Conservation (phyloP, 2,113 vertebrate species). For the Azemiops feae region DNA sequence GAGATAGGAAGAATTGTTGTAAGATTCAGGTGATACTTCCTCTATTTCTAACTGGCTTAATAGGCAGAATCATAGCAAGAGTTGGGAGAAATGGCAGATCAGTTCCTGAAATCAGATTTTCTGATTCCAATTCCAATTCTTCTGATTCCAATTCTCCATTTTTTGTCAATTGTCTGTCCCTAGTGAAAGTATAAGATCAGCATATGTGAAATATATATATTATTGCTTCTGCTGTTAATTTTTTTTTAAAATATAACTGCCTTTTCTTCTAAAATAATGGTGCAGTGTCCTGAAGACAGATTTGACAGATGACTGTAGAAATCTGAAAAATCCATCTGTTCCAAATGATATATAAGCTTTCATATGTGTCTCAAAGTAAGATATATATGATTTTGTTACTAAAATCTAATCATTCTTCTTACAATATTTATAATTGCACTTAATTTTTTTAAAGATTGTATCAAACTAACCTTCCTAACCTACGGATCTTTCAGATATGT, state of each 20-base stretch:
- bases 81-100: too few relatives aligned
- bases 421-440: too few relatives aligned
- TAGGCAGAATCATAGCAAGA: not conserved
- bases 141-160: not conserved
- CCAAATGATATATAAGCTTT: not conserved
- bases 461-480: too few relatives aligned
- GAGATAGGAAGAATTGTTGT: not conserved
- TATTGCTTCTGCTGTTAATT: not conserved
- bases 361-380: too few relatives aligned
- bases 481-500: not conserved
- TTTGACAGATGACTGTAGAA: not conserved
- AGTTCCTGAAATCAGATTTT: not conserved
- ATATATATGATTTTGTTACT: too few relatives aligned
- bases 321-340: not conserved
- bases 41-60: not conserved
- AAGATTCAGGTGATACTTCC: constrained; percentile 13
- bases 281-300: not conserved
- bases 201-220: not conserved
- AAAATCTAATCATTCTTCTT: too few relatives aligned
- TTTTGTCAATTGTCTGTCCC: not conserved
- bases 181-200: not conserved
- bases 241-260: not conserved
- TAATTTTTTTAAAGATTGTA: too few relatives aligned
- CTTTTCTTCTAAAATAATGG: not conserved
- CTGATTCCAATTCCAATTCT: not conserved